Evolutionary conservation across 2,888 invertebrate species (phyloP).

Genomic region (Mesorhabditis belari): DNA sequence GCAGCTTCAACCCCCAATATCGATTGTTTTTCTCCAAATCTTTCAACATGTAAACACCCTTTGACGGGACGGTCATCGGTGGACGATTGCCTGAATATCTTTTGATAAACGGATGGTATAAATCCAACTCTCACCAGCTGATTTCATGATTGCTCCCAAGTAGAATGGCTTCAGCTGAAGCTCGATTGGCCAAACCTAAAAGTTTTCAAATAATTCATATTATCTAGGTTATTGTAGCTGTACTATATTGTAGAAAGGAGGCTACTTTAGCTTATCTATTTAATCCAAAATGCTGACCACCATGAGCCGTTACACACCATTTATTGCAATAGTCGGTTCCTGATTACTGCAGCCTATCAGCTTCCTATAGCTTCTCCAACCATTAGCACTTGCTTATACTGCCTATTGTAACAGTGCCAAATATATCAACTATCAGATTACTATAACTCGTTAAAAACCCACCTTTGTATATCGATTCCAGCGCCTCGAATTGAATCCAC

Average conservation of each 20-base stretch:
- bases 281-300: too few species aligned
- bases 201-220: too few species aligned
- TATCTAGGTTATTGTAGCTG: conserved; percentile 16
- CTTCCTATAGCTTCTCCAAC: too few species aligned
- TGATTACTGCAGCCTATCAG: too few species aligned
- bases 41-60: background rate
- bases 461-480: background rate
- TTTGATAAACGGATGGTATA: background rate
- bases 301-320: too few species aligned
- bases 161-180: background rate
- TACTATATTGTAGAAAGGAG: too few species aligned
- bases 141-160: background rate
- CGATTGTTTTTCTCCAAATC: background rate
- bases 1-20: conserved; percentile 41
- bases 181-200: background rate
- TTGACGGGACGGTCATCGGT: background rate
- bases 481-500: conserved; percentile 57
- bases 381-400: too few species aligned
- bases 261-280: too few species aligned
- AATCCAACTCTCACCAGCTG: background rate
- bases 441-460: too few species aligned
- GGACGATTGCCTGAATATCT: background rate
- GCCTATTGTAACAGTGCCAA: too few species aligned
- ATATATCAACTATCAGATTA: too few species aligned
- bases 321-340: too few species aligned